phyloP scores from a whole-genome alignment of 2,888 invertebrate species.

The Megamerina dolium region DNA sequence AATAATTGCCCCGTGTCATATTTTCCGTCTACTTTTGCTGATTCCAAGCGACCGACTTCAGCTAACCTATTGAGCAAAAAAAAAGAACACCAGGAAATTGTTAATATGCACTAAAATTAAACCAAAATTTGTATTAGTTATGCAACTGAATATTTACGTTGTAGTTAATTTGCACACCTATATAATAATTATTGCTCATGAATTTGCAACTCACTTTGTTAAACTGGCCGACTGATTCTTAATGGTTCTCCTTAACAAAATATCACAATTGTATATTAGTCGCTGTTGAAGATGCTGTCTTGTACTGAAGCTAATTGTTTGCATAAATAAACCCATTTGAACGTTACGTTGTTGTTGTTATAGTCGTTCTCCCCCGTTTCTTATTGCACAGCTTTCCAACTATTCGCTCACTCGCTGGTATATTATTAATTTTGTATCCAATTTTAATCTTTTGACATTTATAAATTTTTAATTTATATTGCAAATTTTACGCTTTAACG shows the following conservation, averaged over 20 bases:
- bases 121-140: conserved; percentile 21
- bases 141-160: conserved; percentile 27
- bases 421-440: no score
- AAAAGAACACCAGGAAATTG: no score
- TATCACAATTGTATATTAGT: conserved; percentile 27
- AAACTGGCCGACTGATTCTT: conserved; percentile 31
- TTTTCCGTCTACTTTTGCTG: conserved; percentile 77
- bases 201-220: conserved; percentile 26
- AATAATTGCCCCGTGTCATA: conserved; percentile 96
- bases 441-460: no score
- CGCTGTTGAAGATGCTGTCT: conserved; percentile 28
- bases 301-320: conserved; percentile 23
- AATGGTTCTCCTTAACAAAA: conserved; percentile 26
- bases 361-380: no score
- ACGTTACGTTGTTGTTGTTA: no score
- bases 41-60: conserved; percentile 88
- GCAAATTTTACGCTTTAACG: no score
- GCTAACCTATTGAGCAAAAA: conserved; percentile 61
- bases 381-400: no score
- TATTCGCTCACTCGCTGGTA: no score
- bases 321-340: conserved; percentile 31
- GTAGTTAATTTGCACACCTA: no score
- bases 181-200: no score
- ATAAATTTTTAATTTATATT: no score
- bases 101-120: not conserved